phyloP scores from a whole-genome alignment of 1,140 invertebrate species.

The Bombus waltoni region DNA sequence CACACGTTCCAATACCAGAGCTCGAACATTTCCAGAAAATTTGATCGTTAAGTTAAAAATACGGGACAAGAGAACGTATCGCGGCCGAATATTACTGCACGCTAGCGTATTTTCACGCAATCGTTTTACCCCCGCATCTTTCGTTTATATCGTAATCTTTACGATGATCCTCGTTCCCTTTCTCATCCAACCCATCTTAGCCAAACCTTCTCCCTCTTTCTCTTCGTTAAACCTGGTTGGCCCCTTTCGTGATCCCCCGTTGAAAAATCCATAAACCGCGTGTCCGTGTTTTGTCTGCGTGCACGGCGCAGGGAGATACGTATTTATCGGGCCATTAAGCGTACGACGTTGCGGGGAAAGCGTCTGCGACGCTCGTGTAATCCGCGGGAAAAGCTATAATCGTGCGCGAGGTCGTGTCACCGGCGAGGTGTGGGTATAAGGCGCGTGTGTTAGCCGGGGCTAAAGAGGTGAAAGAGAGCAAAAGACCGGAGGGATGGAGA shows the following conservation, averaged over 20 bases:
- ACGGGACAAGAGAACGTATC: not conserved
- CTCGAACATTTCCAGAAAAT: too few species aligned
- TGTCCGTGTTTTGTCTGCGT: conserved; percentile 8
- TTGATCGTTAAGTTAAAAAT: not conserved
- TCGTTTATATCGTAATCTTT: not conserved
- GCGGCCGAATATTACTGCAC: too few species aligned
- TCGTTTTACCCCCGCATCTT: not conserved
- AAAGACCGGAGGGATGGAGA: not conserved
- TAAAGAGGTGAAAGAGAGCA: conserved; percentile 29
- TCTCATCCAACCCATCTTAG: not conserved
- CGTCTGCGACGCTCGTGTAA: conserved; percentile 9
- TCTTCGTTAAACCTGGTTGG: not conserved
- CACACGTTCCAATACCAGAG: too few species aligned
- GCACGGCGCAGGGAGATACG: not conserved
- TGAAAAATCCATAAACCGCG: conserved; percentile 5
- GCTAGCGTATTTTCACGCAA: not conserved
- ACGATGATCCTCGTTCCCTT: not conserved
- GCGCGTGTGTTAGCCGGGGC: not conserved
- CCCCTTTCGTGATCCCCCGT: not conserved
- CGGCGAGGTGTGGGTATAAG: conserved; percentile 1
- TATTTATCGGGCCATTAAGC: conserved; percentile 28
- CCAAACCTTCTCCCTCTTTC: not conserved
- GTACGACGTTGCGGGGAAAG: conserved; percentile 13
- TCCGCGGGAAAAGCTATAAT: conserved; percentile 43
- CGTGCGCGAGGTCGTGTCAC: conserved; percentile 39